These are phyloP conservation scores for Meles meles DNA, from an alignment of 2,113 vertebrate species.

Conservation along the genomic window DNA sequence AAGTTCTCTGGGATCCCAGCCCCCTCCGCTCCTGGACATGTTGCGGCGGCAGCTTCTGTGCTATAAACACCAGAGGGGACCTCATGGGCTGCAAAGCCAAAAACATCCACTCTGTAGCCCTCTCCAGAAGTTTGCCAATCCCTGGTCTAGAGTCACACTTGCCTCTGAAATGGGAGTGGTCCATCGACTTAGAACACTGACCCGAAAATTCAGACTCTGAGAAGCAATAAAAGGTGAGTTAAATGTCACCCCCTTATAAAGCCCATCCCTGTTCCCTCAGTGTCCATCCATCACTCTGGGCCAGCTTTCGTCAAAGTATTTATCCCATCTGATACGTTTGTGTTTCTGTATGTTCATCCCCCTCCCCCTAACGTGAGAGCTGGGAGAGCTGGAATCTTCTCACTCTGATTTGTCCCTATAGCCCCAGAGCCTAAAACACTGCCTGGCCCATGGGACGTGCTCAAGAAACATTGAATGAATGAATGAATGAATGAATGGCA, in stretches of 20 bases:
- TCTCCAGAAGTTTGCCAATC: neutral
- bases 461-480: neutral
- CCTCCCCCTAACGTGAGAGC: neutral
- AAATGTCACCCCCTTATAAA: neutral
- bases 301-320: neutral
- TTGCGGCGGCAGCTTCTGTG: no score
- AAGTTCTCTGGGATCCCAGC: no score
- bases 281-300: no score
- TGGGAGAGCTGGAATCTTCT: neutral
- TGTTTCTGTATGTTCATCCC: neutral
- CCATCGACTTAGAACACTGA: no score
- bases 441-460: neutral
- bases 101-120: no score
- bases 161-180: neutral
- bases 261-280: neutral
- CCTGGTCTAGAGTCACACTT: neutral
- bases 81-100: no score
- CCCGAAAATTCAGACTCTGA: neutral
- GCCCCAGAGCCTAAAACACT: neutral
- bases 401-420: rapidly evolving
- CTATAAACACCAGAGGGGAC: no score
- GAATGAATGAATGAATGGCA: neutral
- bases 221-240: neutral
- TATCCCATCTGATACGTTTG: neutral
- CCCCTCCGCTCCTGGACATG: no score